These are phyloP conservation scores for Agrenia bidenticulata DNA, from an alignment of 2,888 invertebrate species.

Conservation along the genomic window DNA sequence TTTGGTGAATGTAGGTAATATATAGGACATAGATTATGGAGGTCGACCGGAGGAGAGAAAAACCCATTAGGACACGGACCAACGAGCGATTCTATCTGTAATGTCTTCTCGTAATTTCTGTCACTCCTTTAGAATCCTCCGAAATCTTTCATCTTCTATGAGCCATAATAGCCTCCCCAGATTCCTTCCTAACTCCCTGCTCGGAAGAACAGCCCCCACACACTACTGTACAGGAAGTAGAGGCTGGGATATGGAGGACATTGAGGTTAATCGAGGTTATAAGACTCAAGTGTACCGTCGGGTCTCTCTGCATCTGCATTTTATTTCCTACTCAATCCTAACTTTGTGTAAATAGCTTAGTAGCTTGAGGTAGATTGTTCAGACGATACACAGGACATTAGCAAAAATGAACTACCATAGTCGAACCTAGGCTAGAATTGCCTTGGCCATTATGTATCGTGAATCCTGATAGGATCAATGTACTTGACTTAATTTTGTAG, in stretches of 20 bases:
- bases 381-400: no score
- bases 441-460: no score
- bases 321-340: not conserved
- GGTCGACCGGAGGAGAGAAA: no score
- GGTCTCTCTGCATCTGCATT: not conserved
- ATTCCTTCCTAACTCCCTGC: not conserved
- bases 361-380: no score
- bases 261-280: not conserved
- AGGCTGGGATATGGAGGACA: not conserved
- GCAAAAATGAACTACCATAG: no score
- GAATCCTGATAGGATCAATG: no score
- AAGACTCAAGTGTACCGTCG: not conserved
- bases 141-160: conserved; percentile 14
- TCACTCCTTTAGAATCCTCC: conserved; percentile 19
- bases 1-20: no score
- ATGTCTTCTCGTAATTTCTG: conserved; percentile 22
- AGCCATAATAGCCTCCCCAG: not conserved
- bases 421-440: no score
- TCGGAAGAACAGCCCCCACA: not conserved
- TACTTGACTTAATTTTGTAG: no score
- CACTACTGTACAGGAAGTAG: not conserved
- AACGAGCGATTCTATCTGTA: conserved; percentile 20
- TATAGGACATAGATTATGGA: no score
- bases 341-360: not conserved
- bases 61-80: no score